Evolutionary conservation across 2,113 vertebrate genomes (phyloP), one percentile per base, ranked within the genome.

Genomic region (Carassius auratus): DNA sequence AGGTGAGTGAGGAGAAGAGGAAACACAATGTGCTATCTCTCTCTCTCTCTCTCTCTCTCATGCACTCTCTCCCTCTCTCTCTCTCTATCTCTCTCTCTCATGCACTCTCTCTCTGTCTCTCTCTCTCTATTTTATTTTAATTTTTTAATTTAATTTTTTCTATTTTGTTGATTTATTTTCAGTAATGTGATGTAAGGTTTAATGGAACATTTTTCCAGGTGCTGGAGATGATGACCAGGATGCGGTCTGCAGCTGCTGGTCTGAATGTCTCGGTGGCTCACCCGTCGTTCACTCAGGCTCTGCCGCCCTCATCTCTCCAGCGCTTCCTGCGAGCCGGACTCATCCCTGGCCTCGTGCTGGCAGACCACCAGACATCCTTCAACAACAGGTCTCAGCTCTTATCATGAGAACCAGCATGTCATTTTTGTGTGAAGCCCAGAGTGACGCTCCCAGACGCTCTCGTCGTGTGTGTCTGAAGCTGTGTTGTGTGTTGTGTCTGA

Each of bases 271-370:
- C 91, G 0, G 8, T 96, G 30, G 84, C 9, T 0, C 95, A 94
- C 23, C 90, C 88, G 0, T 3, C 0, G 0, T 42, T 69, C 48
- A 94, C 95, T 6, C 96, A 97, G 90, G 92, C 97, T 0, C 97
- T 99, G 8, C 98, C 98, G 0, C 98, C 98, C 0, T 96, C 96
- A 0, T 99, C 98, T 85, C 96, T 99, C 88, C 98, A 99, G 89
- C 95, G 97, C 9, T 99, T 99, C 90, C 95, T 99, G 17, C 93
- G 93, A 4, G 93, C 90, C 78, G 93, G 89, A 5, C 91, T 90
- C 1, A 93, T 99, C 88, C 97, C 97, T 0, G 98, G 98, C 0
- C 90, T 97, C 0, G 97, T 99, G 1, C 92, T 99, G 1, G 89
- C 96, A 0, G 97, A 98, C 88, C 97, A 99, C 81, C 52, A 26